Conservation (phyloP, 2,113 vertebrate species). For the Lethenteron reissneri region DNA sequence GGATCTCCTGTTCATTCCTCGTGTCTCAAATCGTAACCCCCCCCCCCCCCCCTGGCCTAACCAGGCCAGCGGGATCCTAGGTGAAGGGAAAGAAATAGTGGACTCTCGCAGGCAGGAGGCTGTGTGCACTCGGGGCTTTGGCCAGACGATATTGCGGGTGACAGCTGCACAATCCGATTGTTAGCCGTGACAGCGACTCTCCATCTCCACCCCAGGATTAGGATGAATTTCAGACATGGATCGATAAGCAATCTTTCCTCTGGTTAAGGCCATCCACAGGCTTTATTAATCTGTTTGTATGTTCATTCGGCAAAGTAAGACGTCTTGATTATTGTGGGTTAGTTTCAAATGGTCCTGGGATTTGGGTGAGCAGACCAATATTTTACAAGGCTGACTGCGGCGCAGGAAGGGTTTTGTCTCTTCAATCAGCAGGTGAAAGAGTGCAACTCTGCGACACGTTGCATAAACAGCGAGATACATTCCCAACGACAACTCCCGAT, state of each 20-base stretch:
- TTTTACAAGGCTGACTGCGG: constrained; percentile 1
- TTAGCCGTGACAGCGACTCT: constrained; percentile 3
- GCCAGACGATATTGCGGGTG: neutral
- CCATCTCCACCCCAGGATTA: constrained; percentile 6
- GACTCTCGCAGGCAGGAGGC: too few species aligned
- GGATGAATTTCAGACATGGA: constrained; percentile 6
- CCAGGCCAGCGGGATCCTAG: too few species aligned
- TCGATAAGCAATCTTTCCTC: constrained; percentile 6
- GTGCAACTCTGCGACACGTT: too few species aligned
- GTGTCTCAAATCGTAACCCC: too few species aligned
- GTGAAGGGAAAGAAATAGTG: too few species aligned
- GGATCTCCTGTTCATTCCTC: too few species aligned
- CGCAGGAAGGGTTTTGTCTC: neutral
- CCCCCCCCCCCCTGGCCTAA: too few species aligned
- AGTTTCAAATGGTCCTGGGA: constrained; percentile 5
- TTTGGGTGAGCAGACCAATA: constrained; percentile 6
- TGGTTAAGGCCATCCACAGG: constrained; percentile 3
- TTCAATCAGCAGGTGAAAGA: constrained; percentile 3
- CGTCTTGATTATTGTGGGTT: constrained; percentile 5
- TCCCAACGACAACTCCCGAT: too few species aligned
- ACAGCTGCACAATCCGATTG: constrained; percentile 6
- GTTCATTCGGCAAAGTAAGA: constrained; percentile 5
- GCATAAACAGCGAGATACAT: too few species aligned
- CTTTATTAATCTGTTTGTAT: constrained; percentile 7
- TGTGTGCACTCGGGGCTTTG: too few species aligned